Evolutionary conservation across 2,888 invertebrate species (phyloP), one percentile per base, ranked within the genome.

Genomic region (Sinotaia quadrata): DNA sequence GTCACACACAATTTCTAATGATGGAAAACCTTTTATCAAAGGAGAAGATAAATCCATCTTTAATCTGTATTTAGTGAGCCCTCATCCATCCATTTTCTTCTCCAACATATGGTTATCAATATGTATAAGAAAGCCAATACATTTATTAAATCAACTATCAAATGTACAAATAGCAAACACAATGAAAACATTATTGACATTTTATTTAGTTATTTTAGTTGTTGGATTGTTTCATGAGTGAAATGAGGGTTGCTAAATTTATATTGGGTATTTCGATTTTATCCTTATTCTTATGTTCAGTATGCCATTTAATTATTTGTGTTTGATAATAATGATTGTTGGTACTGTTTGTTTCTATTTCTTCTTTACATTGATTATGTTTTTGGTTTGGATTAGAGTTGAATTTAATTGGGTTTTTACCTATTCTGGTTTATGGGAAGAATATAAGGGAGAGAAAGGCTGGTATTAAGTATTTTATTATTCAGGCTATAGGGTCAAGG

Each of bases 361-460:
- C 41, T 18, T 37, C 41, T 7, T 15, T 41, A 18, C 41, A 41
- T 41, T 41, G 41, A 41, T 18, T 41, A 18, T 8, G 41, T 41
- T 12, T 41, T 41, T 41, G 41, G 18, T 8, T 18, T 41, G 41
- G 41, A 12, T 41, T 41, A 41, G 41, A 41, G 18, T 8, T 41
- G 18, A 41, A 41, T 41, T 18, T 41, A 12, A 41, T 41, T 41
- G 41, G 41, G 8, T 41, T 41, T 41, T 8, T 41, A 18, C 41
- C 41, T 12, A 41, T 41, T 18, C 18, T 41, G 41, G 77, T 70
- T 75, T 81, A 56, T 70, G 73, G 71, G 18, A 41, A 41, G 18
- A 41, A 18, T 12, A 18, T 18, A 12, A 12, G 76, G 84, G 82
- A 75, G 78, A 72, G 60, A 83, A 75, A 44, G 82, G 67, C 78